phyloP scores from a whole-genome alignment of 2,888 invertebrate genomes.

The Aporophyla nigra region DNA sequence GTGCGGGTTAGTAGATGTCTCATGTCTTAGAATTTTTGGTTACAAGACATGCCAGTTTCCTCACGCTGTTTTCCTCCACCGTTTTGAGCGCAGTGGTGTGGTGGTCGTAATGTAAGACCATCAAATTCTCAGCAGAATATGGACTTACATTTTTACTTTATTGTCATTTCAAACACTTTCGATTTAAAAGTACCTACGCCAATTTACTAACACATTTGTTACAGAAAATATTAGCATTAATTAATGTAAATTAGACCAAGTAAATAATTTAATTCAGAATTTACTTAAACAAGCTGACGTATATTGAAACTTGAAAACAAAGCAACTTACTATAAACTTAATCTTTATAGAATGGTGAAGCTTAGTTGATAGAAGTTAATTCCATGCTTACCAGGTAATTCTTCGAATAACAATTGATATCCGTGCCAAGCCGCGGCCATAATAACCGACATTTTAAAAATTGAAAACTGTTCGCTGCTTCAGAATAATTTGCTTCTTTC shows the following conservation, averaged over 20 bases:
- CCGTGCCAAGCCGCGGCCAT: conserved; percentile 76
- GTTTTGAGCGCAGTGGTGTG: too few relatives aligned
- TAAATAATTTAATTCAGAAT: conserved; percentile 13
- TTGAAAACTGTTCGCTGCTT: neutral
- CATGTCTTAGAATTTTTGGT: too few relatives aligned
- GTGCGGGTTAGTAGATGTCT: too few relatives aligned
- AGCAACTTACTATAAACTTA: neutral
- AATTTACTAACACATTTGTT: neutral
- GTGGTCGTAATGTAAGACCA: neutral
- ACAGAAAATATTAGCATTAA: neutral
- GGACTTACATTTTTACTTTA: neutral
- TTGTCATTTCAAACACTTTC: neutral
- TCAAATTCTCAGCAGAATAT: neutral
- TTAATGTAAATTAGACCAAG: conserved; percentile 3
- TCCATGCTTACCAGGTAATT: conserved; percentile 80
- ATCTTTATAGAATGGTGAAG: neutral
- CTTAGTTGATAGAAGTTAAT: neutral
- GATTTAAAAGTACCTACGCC: neutral
- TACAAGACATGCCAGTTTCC: too few relatives aligned
- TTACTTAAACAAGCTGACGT: neutral
- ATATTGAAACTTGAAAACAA: neutral
- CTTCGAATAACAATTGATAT: conserved; percentile 80
- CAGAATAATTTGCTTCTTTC: conserved; percentile 7
- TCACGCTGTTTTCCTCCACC: too few relatives aligned
- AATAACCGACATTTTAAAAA: conserved; percentile 80